phyloP scores from a whole-genome alignment of 2,797 vertebrate genomes.

The Sciurus carolinensis region DNA sequence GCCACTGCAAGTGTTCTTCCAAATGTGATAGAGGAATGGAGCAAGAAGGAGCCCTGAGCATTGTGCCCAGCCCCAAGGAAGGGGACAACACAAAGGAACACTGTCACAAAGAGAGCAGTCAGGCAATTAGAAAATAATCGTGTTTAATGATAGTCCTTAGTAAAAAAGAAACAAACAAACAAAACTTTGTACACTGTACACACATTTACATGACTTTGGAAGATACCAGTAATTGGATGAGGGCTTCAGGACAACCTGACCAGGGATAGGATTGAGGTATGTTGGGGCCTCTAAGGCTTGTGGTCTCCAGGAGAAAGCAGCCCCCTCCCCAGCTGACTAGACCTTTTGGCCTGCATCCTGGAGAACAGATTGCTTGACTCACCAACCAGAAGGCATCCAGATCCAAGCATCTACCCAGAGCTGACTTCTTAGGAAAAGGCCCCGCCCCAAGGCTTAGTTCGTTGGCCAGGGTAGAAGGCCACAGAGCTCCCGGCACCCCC shows the following conservation, averaged over 20 bases:
- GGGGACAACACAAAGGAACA: background rate
- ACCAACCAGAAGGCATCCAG: conserved; percentile 2
- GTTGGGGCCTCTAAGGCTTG: conserved; percentile 56
- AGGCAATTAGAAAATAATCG: conserved; percentile 63
- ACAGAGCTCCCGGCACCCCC: background rate
- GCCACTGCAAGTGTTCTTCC: background rate
- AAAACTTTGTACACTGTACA: conserved; percentile 58
- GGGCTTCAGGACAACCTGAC: background rate
- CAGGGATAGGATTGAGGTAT: conserved; percentile 81
- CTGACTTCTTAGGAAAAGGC: background rate
- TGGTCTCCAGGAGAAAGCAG: conserved; percentile 14
- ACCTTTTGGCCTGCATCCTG: background rate
- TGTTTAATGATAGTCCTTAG: conserved; percentile 80
- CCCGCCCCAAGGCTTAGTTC: background rate
- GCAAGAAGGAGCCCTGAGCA: background rate
- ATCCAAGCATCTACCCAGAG: conserved; percentile 42
- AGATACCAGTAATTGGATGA: conserved; percentile 46
- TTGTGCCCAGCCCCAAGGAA: background rate
- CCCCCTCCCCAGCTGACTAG: background rate
- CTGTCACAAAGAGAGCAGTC: conserved; percentile 50
- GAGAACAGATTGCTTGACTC: conserved; percentile 23
- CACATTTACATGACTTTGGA: conserved; percentile 66
- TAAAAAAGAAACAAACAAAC: conserved; percentile 33
- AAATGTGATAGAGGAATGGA: background rate
- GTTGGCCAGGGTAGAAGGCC: background rate